Evolutionary conservation across 2,888 invertebrate genomes (phyloP), one percentile per base, ranked within the genome.

Genomic region (Platycnemis pennipes): DNA sequence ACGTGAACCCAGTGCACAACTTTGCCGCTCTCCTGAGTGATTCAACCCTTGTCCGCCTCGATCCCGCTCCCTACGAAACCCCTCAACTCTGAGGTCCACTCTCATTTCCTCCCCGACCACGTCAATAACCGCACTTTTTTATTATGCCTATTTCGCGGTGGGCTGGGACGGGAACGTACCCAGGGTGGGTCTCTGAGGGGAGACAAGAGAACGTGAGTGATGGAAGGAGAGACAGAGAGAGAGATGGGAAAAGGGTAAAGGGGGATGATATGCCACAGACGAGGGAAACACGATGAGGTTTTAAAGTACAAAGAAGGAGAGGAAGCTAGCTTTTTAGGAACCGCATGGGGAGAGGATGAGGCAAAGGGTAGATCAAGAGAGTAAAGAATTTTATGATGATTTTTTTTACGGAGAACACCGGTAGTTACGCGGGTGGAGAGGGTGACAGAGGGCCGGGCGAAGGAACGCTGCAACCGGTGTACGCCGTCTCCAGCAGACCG

Each of bases 101-200:
- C 19, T 42, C 22, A 5, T 22, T 37, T 44, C 42, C 77, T 77
- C 77, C 88, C 31, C 26, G n/a, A 7, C 88, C 31, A 31, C 88
- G 49, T 88, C 88, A 88, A 88, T 88, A 88, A 88, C 88, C 88
- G 88, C 88, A 88, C 49, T 88, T 88, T 88, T 88, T 46, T 88
- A 45, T 88, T 46, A 46, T 88, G 49, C 88, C 46, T 53, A 88
- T 88, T 31, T 46, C 88, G 31, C 31, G 88, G 88, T 46, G 46
- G 88, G 88, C 46, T 46, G 46, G 49, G 49, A 88, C 45, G n/a
- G n/a, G 31, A 31, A n/a, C 2, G 77, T n/a, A n/a, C n/a, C n/a
- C n/a, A n/a, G n/a, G n/a, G n/a, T n/a, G 49, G 49, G 49, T 49
- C 49, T 3, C 77, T n/a, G 37, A 3, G n/a, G 19, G 1, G n/a